Conservation (phyloP, 2,113 vertebrate species). For the Ceyx melanurus region DNA sequence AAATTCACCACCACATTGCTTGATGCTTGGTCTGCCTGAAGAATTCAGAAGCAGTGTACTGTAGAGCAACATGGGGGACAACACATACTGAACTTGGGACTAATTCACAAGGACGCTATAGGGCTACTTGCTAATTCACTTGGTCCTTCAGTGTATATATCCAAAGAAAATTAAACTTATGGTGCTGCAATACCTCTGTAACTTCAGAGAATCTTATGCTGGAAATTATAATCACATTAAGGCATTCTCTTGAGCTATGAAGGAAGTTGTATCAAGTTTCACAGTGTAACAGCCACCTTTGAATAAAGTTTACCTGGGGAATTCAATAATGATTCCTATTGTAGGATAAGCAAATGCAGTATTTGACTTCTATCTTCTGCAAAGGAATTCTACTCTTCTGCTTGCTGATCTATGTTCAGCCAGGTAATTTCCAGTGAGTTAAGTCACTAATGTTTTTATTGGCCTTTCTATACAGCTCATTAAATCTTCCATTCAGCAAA, state of each 20-base stretch:
- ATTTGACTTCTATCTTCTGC: not conserved
- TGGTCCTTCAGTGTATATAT: not conserved
- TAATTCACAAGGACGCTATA: not conserved
- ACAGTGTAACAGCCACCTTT: not conserved
- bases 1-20: not conserved
- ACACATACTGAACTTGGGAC: not conserved
- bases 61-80: not conserved
- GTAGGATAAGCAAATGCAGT: not conserved
- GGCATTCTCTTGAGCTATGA: not conserved
- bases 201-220: not conserved
- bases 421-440: not conserved
- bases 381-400: not conserved
- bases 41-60: not conserved
- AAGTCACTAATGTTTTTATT: not conserved
- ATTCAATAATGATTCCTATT: not conserved
- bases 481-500: not conserved
- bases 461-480: not conserved
- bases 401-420: not conserved
- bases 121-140: not conserved
- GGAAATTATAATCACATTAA: not conserved
- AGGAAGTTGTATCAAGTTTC: not conserved
- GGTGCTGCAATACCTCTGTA: not conserved
- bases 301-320: not conserved
- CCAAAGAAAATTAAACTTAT: not conserved
- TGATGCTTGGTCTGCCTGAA: not conserved